Evolutionary conservation across 2,888 invertebrate genomes (phyloP).

Genomic region (Lasioglossum oenotherae): DNA sequence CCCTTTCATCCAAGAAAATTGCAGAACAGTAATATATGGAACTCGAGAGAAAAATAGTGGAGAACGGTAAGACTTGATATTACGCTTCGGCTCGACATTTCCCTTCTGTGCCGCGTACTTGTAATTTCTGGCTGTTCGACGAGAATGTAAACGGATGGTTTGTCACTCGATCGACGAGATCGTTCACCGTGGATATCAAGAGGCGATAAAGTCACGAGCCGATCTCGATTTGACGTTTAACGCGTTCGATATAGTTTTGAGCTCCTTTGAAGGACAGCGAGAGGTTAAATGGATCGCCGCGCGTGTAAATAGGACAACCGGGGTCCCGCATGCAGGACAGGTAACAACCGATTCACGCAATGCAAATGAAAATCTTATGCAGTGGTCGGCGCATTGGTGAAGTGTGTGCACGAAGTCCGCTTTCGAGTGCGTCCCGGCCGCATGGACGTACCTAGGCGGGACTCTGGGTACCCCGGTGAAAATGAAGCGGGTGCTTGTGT

Average conservation of each 20-base stretch:
- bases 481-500: slow-evolving; percentile 55
- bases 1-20: not conserved
- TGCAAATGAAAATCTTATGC: slow-evolving; percentile 70
- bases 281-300: slow-evolving; percentile 42
- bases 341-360: slow-evolving; percentile 54
- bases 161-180: not conserved
- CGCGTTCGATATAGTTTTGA: slow-evolving; percentile 25
- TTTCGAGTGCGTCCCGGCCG: slow-evolving; percentile 35
- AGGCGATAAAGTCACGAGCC: slow-evolving; percentile 17
- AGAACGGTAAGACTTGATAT: not conserved
- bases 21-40: not conserved
- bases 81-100: not conserved
- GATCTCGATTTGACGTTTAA: slow-evolving; percentile 8
- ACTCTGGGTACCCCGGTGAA: slow-evolving; percentile 49
- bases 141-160: not conserved
- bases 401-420: slow-evolving; percentile 44
- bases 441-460: slow-evolving; percentile 58
- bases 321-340: slow-evolving; percentile 3
- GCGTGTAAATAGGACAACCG: slow-evolving; percentile 38
- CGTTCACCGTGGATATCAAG: slow-evolving; percentile 2
- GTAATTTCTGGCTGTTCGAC: not conserved
- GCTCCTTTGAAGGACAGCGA: slow-evolving; percentile 29
- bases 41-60: not conserved
- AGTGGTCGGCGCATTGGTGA: slow-evolving; percentile 33
- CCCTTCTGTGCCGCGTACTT: not conserved